Base-by-base conservation (phyloP, 35 echinoderm and acorn worm genomes). In the Apostichopus californicus region DNA sequence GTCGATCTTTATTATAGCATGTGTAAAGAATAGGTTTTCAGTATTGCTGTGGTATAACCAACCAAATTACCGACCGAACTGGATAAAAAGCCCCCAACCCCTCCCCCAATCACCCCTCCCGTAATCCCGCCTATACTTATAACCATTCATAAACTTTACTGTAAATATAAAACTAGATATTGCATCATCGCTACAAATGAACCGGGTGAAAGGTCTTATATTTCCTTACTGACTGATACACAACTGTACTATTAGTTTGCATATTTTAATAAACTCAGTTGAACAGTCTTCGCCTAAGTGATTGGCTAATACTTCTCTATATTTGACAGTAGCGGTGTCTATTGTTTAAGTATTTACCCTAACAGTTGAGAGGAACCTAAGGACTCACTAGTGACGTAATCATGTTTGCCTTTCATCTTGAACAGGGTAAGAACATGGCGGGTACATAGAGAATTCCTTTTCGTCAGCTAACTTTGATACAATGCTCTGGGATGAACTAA, bases 331-430 rank as follows among this genome's bases (percentile, higher is more conserved):
- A 68, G 64, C 64, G 11, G 64, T 68, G 11, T 11, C 64, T 68
- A 68, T 68, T 68, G 64, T 68, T 18, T 18, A 68, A 68, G 64
- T 68, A 68, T 68, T 68, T 68, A 18, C 18, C 64, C 64, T 68
- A 18, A 11, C 64, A 68, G 64, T 18, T 68, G 64, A 68, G 64
- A 68, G 64, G 64, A 14, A 68, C 64, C 64, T 68, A 68, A 68
- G 64, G 64, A 68, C 64, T 68, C 11, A 68, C 11, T 68, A 11
- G 64, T 68, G 64, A 68, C 64, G 64, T 68, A 68, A 68, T 68
- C 64, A 68, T 68, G 64, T 68, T 68, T 68, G 64, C 64, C 64
- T 68, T 68, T 68, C 64, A 68, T 68, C 64, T 68, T 68, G 64
- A 68, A 18, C 0, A 17, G 5, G 64, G 64, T 68, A 11, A 18